Percentiles rank a stretch among this genome's conserved stretches.
phyloP scores from a whole-genome alignment of 2,888 invertebrate genomes.

The Aporophyla lueneburgensis region DNA sequence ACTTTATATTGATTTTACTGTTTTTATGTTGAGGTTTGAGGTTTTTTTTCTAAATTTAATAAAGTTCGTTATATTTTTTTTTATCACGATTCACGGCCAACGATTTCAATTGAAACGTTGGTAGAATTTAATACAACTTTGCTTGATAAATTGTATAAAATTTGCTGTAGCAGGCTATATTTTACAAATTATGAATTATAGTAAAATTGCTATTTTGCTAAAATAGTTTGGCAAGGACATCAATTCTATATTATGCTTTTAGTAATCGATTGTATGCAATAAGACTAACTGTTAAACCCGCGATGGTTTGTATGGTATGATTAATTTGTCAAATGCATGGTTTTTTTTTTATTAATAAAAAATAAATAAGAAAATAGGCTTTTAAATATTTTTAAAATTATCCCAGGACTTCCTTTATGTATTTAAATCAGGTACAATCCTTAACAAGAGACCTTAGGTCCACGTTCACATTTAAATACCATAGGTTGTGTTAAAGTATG shows the following conservation, averaged over 20 bases:
- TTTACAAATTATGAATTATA: background rate
- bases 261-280: background rate
- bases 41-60: conserved; percentile 51
- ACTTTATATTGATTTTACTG: conserved; percentile 68
- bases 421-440: conserved; percentile 23
- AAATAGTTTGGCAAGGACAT: background rate
- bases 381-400: too few species aligned
- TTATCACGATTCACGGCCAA: conserved; percentile 11
- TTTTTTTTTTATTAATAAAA: too few species aligned
- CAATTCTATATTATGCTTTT: background rate
- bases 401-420: background rate
- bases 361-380: too few species aligned
- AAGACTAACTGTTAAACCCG: too few species aligned
- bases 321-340: too few species aligned
- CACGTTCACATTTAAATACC: conserved; percentile 48
- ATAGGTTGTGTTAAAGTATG: conserved; percentile 14
- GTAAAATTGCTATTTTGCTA: background rate
- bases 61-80: conserved; percentile 57
- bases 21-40: conserved; percentile 65
- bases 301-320: too few species aligned
- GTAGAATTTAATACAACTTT: background rate
- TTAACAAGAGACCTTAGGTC: conserved; percentile 25
- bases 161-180: background rate
- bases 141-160: background rate
- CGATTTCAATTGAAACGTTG: conserved; percentile 25